A percentile compares a stretch with the other conserved stretches of the same genome.
These are phyloP conservation scores for Macroglossus sobrinus DNA, from an alignment of 2,113 vertebrate genomes.

Conservation along the genomic window DNA sequence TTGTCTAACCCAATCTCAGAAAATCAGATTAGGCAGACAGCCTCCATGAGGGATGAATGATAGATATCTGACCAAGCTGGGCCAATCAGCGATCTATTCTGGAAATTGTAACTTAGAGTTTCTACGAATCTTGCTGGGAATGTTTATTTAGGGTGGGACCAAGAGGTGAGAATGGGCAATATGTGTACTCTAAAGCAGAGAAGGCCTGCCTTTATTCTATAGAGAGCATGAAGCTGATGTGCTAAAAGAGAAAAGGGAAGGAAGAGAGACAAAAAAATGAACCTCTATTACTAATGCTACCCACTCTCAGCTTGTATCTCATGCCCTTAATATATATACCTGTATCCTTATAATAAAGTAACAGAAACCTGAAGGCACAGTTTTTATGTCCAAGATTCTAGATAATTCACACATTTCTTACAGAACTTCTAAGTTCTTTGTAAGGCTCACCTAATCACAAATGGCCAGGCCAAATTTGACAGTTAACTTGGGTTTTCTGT, in stretches of 20 bases:
- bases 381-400: not conserved
- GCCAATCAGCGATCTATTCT: not conserved
- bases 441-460: not conserved
- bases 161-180: not conserved
- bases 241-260: not conserved
- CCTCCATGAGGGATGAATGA: not conserved
- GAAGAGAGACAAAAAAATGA: fast-evolving
- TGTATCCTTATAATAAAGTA: not conserved
- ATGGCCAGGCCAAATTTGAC: not conserved
- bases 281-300: not conserved
- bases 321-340: not conserved
- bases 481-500: not conserved
- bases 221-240: not conserved
- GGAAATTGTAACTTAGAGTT: not conserved
- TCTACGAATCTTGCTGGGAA: not conserved
- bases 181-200: not conserved
- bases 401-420: not conserved
- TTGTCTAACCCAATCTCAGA: not conserved
- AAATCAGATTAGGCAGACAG: not conserved
- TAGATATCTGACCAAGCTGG: not conserved
- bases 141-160: not conserved
- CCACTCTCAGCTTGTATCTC: not conserved
- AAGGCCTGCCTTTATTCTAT: not conserved
- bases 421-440: not conserved
- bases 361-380: not conserved